These are phyloP conservation scores for Heliconius ethilla DNA, from an alignment of 2,888 invertebrate genomes.

Conservation along the genomic window DNA sequence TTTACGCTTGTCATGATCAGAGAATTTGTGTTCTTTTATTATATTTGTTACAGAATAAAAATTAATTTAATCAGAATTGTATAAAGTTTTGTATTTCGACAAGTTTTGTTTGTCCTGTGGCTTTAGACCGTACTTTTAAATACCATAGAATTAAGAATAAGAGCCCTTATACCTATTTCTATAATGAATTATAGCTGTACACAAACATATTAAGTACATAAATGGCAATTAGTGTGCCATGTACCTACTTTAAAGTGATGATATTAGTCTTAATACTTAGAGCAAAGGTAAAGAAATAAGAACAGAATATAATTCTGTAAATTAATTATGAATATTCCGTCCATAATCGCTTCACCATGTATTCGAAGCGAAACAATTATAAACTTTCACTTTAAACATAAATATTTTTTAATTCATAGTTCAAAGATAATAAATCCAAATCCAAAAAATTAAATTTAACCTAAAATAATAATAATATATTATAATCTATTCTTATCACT, in stretches of 20 bases:
- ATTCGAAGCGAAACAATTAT: not conserved
- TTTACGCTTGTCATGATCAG: not conserved
- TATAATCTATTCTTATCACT: slow-evolving; percentile 26
- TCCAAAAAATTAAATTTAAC: not conserved
- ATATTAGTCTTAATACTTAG: not conserved
- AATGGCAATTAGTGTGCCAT: not conserved
- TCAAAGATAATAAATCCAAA: not conserved
- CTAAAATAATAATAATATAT: not conserved
- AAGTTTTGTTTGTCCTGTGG: not conserved
- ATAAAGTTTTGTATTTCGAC: not conserved
- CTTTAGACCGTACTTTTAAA: not conserved
- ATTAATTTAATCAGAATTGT: not conserved
- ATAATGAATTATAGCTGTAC: not conserved
- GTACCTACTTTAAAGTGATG: not conserved
- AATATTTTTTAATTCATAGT: not conserved
- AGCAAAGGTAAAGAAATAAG: not conserved
- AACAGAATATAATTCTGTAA: not conserved
- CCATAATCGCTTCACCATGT: not conserved
- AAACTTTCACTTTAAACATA: not conserved
- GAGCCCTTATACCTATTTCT: not conserved
- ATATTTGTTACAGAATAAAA: not conserved
- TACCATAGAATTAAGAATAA: not conserved
- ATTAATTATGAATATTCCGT: not conserved
- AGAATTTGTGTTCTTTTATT: not conserved
- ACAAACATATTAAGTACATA: not conserved